Base-by-base conservation (phyloP, 2,797 vertebrate genomes). In the Anabas testudineus region DNA sequence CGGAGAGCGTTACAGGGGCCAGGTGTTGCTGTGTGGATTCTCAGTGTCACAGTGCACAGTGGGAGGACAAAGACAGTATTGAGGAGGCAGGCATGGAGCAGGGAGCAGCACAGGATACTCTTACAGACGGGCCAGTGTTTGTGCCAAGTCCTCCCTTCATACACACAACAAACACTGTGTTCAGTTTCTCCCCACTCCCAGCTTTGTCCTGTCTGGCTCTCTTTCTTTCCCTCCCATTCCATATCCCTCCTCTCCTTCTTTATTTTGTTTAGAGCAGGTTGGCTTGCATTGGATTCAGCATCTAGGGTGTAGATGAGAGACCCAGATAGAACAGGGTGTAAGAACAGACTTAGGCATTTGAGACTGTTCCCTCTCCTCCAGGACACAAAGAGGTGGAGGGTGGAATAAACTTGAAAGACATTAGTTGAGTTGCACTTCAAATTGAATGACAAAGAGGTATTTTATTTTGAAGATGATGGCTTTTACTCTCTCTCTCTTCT, bases 161-260 rank as follows among this genome's bases (percentile, higher is more conserved):
- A 86, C 87, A 79, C 84, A 94, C 92, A 94, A 94, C 92, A 92
- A 92, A 91, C 85, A 90, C 94, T 93, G 93, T 95, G 93, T 94
- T 94, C 93, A 78, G 74, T 91, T 85, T 87, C 87, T 87, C 88
- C 85, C 87, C 86, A 86, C 91, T 90, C 87, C 85, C 81, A 84
- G 89, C 92, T 93, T 94, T 94, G 93, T 94, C 84, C 86, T 83
- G 67, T 75, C 80, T 82, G 74, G 14, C 80, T 76, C 88, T 77
- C 51, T 78, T 81, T 89, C 77, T 83, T 71, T 73, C 78, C 59
- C 88, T 84, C 77, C 56, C 46, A 39, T 85, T 85, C 84, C 83
- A 61, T 70, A 74, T 78, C 75, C 74, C 75, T 76, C 79, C 32
- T 75, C 68, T 67, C 42, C 67, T 82, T 46, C n/a, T 82, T 76